Evolutionary conservation across 2,797 vertebrate species (phyloP).

Genomic region (Pyrocephalus nanus): DNA sequence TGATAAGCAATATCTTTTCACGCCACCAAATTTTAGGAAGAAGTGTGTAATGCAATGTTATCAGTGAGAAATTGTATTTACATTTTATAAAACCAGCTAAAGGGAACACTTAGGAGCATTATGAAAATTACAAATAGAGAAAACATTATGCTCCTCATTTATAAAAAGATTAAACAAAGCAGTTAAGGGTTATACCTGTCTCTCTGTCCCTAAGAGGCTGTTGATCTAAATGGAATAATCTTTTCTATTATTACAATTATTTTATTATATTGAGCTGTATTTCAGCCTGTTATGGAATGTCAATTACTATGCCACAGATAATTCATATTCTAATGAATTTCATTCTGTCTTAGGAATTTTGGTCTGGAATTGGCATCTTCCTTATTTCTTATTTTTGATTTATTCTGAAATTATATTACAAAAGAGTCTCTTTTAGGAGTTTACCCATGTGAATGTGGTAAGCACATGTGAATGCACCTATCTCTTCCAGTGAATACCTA

Average conservation of each 20-base stretch:
- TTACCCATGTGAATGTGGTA: background rate
- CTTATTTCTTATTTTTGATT: background rate
- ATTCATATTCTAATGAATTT: constrained; percentile 9
- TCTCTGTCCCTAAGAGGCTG: background rate
- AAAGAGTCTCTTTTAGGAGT: background rate
- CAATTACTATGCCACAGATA: background rate
- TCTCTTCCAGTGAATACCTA: background rate
- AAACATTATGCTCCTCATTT: background rate
- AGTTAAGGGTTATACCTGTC: background rate
- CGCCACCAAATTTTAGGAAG: background rate
- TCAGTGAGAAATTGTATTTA: background rate
- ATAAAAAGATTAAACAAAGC: background rate
- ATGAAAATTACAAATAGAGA: background rate
- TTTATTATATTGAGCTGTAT: background rate
- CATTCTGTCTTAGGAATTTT: background rate
- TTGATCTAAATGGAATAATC: background rate
- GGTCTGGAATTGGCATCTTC: background rate
- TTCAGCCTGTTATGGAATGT: background rate
- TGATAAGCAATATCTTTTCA: background rate
- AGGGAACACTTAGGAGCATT: background rate
- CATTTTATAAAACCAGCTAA: background rate
- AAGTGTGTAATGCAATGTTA: background rate
- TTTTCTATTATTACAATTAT: background rate
- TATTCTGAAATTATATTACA: background rate
- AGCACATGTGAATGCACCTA: background rate